phyloP scores from a whole-genome alignment of 2,113 vertebrate genomes.

The Scortum barcoo region DNA sequence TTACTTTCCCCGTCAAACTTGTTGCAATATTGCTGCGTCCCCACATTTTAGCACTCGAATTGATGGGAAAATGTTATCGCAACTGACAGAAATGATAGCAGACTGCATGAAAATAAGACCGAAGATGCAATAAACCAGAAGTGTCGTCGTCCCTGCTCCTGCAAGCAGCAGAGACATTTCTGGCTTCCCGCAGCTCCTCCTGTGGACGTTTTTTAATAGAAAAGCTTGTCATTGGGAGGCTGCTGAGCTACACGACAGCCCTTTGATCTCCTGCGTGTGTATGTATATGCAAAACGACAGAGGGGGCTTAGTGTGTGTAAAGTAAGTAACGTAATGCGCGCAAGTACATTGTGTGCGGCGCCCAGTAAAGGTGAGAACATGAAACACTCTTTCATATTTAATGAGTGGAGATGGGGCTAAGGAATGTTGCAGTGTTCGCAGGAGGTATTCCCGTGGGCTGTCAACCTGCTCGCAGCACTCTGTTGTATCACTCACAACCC shows the following conservation, averaged over 20 bases:
- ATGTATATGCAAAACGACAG: conserved; percentile 19
- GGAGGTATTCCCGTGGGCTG: conserved; percentile 65
- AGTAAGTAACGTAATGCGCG: conserved; percentile 35
- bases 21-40: background rate
- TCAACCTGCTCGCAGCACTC: conserved; percentile 52
- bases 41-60: background rate
- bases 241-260: conserved; percentile 52
- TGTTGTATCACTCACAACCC: conserved; percentile 43
- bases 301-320: background rate
- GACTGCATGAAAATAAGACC: background rate
- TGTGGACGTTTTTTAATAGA: conserved; percentile 55
- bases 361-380: conserved; percentile 71
- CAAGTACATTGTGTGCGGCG: conserved; percentile 21
- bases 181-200: conserved; percentile 30
- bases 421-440: conserved; percentile 54
- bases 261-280: conserved; percentile 64
- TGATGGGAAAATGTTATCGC: background rate
- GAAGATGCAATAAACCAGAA: background rate
- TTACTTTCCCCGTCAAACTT: background rate
- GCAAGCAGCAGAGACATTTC: conserved; percentile 21
- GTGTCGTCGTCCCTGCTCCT: background rate
- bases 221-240: conserved; percentile 53
- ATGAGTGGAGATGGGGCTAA: conserved; percentile 73
- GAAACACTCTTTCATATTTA: conserved; percentile 78
- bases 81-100: background rate